Base-by-base conservation (phyloP, 2,113 vertebrate genomes). In the Hyperopisus bebe region DNA sequence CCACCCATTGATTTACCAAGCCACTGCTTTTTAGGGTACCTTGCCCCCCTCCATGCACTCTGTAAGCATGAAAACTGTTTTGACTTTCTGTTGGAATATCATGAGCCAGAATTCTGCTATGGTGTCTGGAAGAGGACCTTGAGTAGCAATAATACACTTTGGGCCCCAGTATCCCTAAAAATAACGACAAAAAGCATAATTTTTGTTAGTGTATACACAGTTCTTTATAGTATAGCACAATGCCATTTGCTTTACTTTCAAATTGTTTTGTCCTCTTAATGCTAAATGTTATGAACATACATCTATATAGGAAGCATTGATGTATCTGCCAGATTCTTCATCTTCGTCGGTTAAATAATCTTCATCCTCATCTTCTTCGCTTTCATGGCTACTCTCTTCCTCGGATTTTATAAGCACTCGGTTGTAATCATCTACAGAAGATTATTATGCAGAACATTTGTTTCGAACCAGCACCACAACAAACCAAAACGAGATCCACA, bases 231-330 rank as follows among this genome's bases (percentile, higher is more conserved):
- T 48, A 47, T 86, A 47, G n/a, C 13, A n/a, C 88, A 3, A 6
- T 44, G 10, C 51, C 9, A 35, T 47, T 82, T 39, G 5, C 11
- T 2, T 31, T 77, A 48, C n/a, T 77, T 42, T 8, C 9, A 77
- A 35, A 42, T 39, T 35, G 13, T 88, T 39, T 44, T 27, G 7
- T 21, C 35, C 1, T 6, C 39, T 77, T 70, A 48, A 19, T 27
- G 8, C 7, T 53, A 53, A 51, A 51, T 51, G 50, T 51, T 88
- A 13, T 47, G 4, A 3, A 92, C 95, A 0, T 94, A 99, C 98
- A 89, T 94, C 93, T 90, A 99, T 90, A 82, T 97, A 97, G 3
- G 98, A 98, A 27, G 98, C 98, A 15, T 99, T 99, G 94, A 99
- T 97, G 90, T 99, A 99, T 92, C 93, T 95, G 91, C 92, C 95